These are phyloP conservation scores for Podarcis muralis DNA, from an alignment of 2,113 vertebrate species.

Conservation along the genomic window DNA sequence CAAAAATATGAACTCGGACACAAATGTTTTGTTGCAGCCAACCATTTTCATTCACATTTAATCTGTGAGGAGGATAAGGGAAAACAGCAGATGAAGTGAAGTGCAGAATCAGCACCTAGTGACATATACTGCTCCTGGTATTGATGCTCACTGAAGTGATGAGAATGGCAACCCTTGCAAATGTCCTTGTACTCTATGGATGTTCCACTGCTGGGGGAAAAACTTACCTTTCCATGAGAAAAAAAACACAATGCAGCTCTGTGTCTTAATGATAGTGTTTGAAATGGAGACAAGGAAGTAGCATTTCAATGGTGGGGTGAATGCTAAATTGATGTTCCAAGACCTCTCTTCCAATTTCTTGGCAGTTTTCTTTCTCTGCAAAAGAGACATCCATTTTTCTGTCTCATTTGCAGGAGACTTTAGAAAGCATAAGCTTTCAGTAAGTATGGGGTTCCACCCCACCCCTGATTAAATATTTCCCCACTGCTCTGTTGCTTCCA, in stretches of 20 bases:
- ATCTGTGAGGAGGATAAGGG: slow-evolving; percentile 11
- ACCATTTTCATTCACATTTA: slow-evolving; percentile 1
- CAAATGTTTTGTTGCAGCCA: slow-evolving; percentile 38
- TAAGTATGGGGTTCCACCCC: too few relatives aligned
- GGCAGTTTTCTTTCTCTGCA: too few relatives aligned
- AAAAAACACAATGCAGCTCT: not conserved
- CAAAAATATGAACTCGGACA: slow-evolving; percentile 65
- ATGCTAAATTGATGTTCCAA: not conserved
- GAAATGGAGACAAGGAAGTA: not conserved
- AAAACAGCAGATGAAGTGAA: not conserved
- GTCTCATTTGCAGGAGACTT: too few relatives aligned
- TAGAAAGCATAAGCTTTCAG: too few relatives aligned
- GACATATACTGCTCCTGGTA: not conserved
- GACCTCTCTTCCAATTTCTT: too few relatives aligned
- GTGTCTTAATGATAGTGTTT: not conserved
- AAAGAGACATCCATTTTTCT: too few relatives aligned
- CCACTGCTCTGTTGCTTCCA: too few relatives aligned
- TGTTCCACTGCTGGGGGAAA: not conserved
- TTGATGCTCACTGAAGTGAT: not conserved
- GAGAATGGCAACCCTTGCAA: not conserved
- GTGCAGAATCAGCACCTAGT: not conserved
- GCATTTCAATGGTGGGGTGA: not conserved
- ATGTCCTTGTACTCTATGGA: not conserved
- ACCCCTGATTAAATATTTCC: too few relatives aligned
- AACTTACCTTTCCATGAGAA: not conserved